Base-by-base conservation (phyloP, 2,888 invertebrate genomes). In the Zootermopsis nevadensis region DNA sequence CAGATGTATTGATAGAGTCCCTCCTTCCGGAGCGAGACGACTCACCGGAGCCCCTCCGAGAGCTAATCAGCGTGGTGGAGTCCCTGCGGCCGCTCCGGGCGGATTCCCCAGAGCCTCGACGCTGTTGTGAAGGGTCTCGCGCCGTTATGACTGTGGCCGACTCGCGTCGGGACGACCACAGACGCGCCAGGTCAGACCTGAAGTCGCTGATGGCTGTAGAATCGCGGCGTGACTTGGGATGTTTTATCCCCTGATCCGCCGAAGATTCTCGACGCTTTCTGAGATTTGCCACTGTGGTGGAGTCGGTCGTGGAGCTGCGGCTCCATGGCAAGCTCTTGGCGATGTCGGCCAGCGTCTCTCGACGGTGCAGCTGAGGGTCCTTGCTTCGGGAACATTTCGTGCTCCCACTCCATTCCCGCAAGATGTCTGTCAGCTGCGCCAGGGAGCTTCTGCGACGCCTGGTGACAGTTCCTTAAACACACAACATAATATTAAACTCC, bases 311-410 rank as follows among this genome's bases (percentile, higher is more conserved):
- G 72, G 92, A 91, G 69, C 93, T 92, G 38, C 95, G 93, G 27
- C 94, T 93, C 96, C 96, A 97, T 0, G 96, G 96, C 82, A 97
- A 89, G 66, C 95, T 96, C 86, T 96, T 93, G 2, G 97, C 97
- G 83, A 97, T 91, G 88, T 97, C 97, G 66, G 97, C 97, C 82
- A 97, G 91, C 1, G 97, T 97, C 89, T 97, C 97, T 77, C 97
- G 92, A 2, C 97, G 93, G 86, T 95, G 95, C 33, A 96, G 90
- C n/a, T 94, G 94, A 8, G 94, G 93, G 76, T 85, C 84, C 86
- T 93, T 91, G 85, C 89, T 89, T 80, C 92, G 90, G 48, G 85
- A 85, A 22, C 35, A 42, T 85, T 92, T 91, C 66, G 89, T 84
- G 55, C 80, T 53, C 4, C 66, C 74, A 35, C 85, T 94, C 97